phyloP scores from a whole-genome alignment of 2,888 invertebrate species.

The Operophtera brumata region DNA sequence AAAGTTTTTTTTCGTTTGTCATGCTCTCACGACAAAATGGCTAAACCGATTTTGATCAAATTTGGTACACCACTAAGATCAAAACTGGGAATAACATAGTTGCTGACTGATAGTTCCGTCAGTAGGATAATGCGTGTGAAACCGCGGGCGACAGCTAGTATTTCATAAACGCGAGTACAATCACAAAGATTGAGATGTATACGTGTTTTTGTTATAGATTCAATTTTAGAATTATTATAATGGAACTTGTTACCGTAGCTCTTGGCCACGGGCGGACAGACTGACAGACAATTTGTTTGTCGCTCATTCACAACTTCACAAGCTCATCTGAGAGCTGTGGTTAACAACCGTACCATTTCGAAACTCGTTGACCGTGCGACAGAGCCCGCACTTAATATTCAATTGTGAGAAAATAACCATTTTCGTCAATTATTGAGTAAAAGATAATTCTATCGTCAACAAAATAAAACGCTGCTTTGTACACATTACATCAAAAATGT shows the following conservation, averaged over 20 bases:
- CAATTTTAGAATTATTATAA: slow-evolving; percentile 31
- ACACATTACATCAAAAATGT: not conserved
- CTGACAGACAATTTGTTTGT: slow-evolving; percentile 57
- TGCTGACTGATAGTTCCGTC: too few species aligned
- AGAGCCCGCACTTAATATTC: slow-evolving; percentile 22
- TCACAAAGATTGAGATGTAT: slow-evolving; percentile 27
- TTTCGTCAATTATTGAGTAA: slow-evolving; percentile 19
- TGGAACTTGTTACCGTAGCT: slow-evolving; percentile 28
- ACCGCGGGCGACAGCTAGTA: too few species aligned
- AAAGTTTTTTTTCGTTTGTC: slow-evolving; percentile 8
- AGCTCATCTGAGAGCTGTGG: slow-evolving; percentile 35
- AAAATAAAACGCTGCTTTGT: slow-evolving; percentile 1
- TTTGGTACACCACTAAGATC: too few species aligned
- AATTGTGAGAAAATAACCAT: slow-evolving; percentile 27
- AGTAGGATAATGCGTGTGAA: too few species aligned
- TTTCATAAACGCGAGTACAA: too few species aligned
- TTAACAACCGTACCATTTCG: slow-evolving; percentile 50
- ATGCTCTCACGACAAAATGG: too few species aligned
- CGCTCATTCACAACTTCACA: slow-evolving; percentile 43
- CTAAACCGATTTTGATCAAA: not conserved
- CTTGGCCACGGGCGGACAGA: slow-evolving; percentile 29
- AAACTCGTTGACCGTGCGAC: slow-evolving; percentile 36
- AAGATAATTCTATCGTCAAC: slow-evolving; percentile 19
- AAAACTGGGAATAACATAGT: too few species aligned
- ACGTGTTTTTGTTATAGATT: slow-evolving; percentile 24